Conservation (phyloP, 2,797 vertebrate genomes). For the Sebastolobus altivelis region DNA sequence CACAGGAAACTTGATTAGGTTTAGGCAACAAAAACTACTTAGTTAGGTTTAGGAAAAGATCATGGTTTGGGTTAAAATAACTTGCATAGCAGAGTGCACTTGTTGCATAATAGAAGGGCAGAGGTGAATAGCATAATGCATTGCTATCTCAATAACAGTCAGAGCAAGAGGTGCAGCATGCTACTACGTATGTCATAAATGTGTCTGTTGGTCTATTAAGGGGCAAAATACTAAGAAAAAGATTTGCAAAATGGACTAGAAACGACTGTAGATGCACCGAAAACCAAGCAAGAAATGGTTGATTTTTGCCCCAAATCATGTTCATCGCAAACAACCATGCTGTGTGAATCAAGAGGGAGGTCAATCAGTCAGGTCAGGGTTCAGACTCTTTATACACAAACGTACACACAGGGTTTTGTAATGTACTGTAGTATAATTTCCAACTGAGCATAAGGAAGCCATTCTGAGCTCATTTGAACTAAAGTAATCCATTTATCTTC, state of each 20-base stretch:
- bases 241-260: not conserved
- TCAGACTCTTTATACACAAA: conserved; percentile 2
- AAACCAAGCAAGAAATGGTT: not conserved
- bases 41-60: too few relatives aligned
- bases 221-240: not conserved
- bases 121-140: conserved; percentile 1
- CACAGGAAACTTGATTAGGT: too few relatives aligned
- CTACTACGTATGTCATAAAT: not conserved
- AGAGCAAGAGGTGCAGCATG: not conserved
- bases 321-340: conserved; percentile 5
- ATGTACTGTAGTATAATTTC: conserved; percentile 50
- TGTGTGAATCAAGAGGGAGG: not conserved
- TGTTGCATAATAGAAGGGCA: conserved; percentile 16
- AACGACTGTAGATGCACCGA: not conserved
- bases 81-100: too few relatives aligned
- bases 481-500: conserved; percentile 66
- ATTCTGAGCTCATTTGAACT: conserved; percentile 37
- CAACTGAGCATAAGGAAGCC: conserved; percentile 36
- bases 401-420: conserved; percentile 8
- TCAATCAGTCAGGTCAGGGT: conserved; percentile 4
- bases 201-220: not conserved
- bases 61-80: too few relatives aligned
- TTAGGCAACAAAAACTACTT: too few relatives aligned
- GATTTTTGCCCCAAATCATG: not conserved
- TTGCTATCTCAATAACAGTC: conserved; percentile 10